Evolutionary conservation across 35 echinoderm and acorn worm species (phyloP).

Genomic region (Heliocidaris erythrogramma): DNA sequence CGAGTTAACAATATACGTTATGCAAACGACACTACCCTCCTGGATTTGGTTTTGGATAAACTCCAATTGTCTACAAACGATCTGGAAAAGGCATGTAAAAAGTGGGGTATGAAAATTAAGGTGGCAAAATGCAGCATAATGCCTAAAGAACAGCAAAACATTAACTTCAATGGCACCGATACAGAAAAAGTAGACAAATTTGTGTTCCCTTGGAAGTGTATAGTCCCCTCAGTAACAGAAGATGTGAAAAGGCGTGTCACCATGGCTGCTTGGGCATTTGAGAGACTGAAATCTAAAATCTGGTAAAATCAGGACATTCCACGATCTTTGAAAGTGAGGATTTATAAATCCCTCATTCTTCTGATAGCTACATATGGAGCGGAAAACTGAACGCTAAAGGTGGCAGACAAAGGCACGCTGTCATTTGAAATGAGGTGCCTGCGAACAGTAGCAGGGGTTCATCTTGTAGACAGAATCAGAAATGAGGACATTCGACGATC

Average conservation of each 20-base stretch:
- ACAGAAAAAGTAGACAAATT: neutral
- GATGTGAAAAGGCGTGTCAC: neutral
- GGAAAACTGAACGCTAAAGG: neutral
- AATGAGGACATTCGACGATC: no score
- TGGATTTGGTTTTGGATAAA: neutral
- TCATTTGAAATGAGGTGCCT: no score
- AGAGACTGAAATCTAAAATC: neutral
- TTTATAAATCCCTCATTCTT: no score
- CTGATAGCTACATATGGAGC: no score
- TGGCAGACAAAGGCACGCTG: neutral
- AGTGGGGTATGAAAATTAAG: no score
- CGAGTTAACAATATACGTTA: constrained; percentile 31
- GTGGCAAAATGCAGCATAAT: no score
- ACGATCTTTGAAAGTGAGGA: neutral
- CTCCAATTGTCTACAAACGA: neutral
- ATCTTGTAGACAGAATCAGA: no score
- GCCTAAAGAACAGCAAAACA: no score
- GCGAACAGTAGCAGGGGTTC: no score
- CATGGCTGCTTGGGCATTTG: neutral
- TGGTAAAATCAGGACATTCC: neutral
- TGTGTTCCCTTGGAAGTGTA: neutral
- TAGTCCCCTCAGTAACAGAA: neutral
- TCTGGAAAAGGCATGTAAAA: neutral
- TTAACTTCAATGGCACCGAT: no score
- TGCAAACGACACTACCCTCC: constrained; percentile 50